Evolutionary conservation across 2,888 invertebrate genomes (phyloP).

Genomic region (Ptycholaimellus sp.): DNA sequence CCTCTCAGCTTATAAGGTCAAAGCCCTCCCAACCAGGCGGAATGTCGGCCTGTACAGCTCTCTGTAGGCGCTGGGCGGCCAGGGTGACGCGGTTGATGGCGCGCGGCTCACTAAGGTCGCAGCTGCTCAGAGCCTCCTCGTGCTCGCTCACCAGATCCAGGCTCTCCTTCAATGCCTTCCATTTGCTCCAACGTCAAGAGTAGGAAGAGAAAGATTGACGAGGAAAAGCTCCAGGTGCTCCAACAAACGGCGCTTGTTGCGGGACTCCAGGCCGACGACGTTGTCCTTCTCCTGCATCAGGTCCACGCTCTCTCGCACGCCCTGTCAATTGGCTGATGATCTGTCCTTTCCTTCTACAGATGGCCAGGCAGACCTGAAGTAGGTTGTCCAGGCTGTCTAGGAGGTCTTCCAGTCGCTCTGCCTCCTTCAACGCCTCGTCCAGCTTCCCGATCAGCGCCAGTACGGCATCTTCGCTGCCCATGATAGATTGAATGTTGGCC

Average conservation of each 20-base stretch:
- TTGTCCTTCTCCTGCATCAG: conserved; percentile 71
- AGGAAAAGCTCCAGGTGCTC: conserved; percentile 43
- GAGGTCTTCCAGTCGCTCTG: conserved; percentile 44
- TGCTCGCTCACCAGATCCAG: conserved; percentile 2
- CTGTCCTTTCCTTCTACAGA: not conserved
- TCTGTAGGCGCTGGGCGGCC: conserved; percentile 7
- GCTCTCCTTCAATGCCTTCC: not conserved
- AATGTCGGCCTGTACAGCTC: not conserved
- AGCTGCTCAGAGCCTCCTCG: conserved; percentile 2
- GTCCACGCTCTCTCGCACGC: conserved; percentile 63
- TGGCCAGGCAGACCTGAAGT: conserved; percentile 21
- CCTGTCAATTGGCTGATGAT: conserved; percentile 40
- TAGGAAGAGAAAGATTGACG: not conserved
- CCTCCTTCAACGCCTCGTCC: conserved; percentile 50
- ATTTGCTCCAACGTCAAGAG: not conserved
- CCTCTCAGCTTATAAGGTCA: no score
- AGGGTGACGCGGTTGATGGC: conserved; percentile 10
- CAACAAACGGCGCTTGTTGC: conserved; percentile 53
- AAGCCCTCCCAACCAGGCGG: not conserved
- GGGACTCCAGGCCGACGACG: conserved; percentile 57
- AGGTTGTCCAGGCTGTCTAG: conserved; percentile 54
- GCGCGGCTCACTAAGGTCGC: conserved; percentile 5
- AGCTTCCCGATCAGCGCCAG: conserved; percentile 44
- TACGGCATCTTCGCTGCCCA: conserved; percentile 62
- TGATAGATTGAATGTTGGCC: conserved; percentile 69